Percentiles rank a stretch among this genome's conserved stretches.
Evolutionary conservation across 2,888 invertebrate genomes (phyloP).

Genomic region (Abrostola tripartita): DNA sequence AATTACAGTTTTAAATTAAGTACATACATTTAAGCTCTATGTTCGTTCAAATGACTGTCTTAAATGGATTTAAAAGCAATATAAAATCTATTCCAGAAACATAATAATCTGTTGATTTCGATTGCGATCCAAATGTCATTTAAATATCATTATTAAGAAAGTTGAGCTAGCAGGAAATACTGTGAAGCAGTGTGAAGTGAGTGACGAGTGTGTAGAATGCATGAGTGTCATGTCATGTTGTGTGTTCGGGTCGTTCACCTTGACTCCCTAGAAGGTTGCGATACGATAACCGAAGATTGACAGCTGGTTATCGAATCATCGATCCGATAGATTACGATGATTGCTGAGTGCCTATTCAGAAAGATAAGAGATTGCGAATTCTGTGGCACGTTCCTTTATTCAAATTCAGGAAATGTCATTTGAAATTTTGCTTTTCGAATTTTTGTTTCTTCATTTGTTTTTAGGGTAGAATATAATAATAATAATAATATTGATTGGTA

Average conservation of each 20-base stretch:
- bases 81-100: too few relatives aligned
- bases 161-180: not conserved
- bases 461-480: too few relatives aligned
- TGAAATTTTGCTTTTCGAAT: not conserved
- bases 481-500: too few relatives aligned
- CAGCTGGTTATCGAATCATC: slow-evolving; percentile 56
- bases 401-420: not conserved
- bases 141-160: not conserved
- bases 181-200: not conserved
- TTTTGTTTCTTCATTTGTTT: not conserved
- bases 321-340: slow-evolving; percentile 58
- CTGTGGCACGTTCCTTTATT: not conserved
- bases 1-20: too few relatives aligned
- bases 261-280: slow-evolving; percentile 61
- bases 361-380: slow-evolving; percentile 44
- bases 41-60: too few relatives aligned
- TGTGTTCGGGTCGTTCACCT: slow-evolving; percentile 61
- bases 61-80: too few relatives aligned
- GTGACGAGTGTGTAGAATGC: not conserved
- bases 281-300: slow-evolving; percentile 59
- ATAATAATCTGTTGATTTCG: too few relatives aligned
- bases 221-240: not conserved
- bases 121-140: not conserved
- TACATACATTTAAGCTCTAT: too few relatives aligned
- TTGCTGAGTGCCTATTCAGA: slow-evolving; percentile 58